A percentile compares a stretch with the other conserved stretches of the same genome.
Conservation (phyloP, 23 tunicate species). For the Ascidia mentula region DNA sequence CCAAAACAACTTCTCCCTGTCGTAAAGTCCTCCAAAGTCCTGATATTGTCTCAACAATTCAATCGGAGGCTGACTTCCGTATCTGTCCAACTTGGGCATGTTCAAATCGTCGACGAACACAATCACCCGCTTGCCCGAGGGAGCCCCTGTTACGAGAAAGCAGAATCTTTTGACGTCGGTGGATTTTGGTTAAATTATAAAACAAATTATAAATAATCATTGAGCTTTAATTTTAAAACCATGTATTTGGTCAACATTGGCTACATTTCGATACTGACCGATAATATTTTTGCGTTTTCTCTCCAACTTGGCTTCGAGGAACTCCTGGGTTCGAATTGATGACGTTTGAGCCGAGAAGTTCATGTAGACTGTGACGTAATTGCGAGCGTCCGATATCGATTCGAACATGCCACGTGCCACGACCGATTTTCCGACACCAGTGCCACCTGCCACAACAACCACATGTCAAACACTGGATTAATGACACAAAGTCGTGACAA, state of each 20-base stretch:
- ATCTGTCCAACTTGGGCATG: slow-evolving; percentile 99
- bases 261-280: too few species aligned
- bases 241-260: too few species aligned
- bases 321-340: slow-evolving; percentile 93
- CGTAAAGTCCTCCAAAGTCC: slow-evolving; percentile 99
- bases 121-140: slow-evolving; percentile 81
- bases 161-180: too few species aligned
- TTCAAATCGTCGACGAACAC: slow-evolving; percentile 99
- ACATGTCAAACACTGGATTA: too few species aligned
- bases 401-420: slow-evolving; percentile 98
- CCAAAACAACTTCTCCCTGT: slow-evolving; percentile 99
- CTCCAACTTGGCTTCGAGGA: slow-evolving; percentile 95
- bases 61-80: slow-evolving; percentile 99
- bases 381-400: slow-evolving; percentile 61
- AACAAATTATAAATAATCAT: too few species aligned
- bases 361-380: slow-evolving; percentile 92
- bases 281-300: slow-evolving; percentile 94
- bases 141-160: slow-evolving; percentile 95
- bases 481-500: too few species aligned
- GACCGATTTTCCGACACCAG: slow-evolving; percentile 99
- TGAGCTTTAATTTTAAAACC: too few species aligned
- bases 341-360: slow-evolving; percentile 98
- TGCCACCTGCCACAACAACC: slow-evolving; percentile 54
- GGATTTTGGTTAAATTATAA: too few species aligned
- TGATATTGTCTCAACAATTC: slow-evolving; percentile 98